Percentiles rank a stretch among this genome's conserved stretches.
These are phyloP conservation scores for Eudyptes chrysolophus DNA, from an alignment of 2,113 vertebrate genomes.

Conservation along the genomic window DNA sequence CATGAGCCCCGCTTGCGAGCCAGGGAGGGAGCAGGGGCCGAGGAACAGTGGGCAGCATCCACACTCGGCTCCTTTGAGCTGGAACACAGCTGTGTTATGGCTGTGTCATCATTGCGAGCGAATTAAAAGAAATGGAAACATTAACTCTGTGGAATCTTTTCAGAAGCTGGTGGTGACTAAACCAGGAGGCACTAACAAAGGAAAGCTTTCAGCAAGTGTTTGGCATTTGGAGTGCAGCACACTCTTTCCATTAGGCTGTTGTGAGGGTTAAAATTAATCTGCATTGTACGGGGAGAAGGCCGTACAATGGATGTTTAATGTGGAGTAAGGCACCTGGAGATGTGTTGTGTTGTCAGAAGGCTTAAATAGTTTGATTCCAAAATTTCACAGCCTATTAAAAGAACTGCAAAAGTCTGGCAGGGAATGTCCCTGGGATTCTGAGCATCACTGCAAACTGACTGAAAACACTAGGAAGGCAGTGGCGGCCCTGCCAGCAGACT, in stretches of 20 bases:
- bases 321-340: conserved; percentile 49
- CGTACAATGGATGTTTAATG: not conserved
- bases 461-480: not conserved
- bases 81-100: conserved; percentile 77
- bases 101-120: conserved; percentile 67
- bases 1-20: conserved; percentile 51
- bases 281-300: not conserved
- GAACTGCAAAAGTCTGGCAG: not conserved
- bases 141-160: conserved; percentile 77
- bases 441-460: not conserved
- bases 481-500: not conserved
- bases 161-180: conserved; percentile 70
- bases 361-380: conserved; percentile 27
- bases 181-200: conserved; percentile 65
- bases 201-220: conserved; percentile 72
- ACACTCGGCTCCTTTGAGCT: conserved; percentile 60
- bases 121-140: conserved; percentile 79
- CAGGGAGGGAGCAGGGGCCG: conserved; percentile 64
- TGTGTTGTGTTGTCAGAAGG: conserved; percentile 28
- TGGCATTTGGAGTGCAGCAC: conserved; percentile 15
- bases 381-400: conserved; percentile 39
- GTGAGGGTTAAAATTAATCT: conserved; percentile 59
- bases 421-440: not conserved
- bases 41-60: conserved; percentile 73
- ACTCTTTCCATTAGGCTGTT: conserved; percentile 54